These are phyloP conservation scores for Ibidorhyncha struthersii DNA, from an alignment of 2,113 vertebrate species.

Conservation along the genomic window DNA sequence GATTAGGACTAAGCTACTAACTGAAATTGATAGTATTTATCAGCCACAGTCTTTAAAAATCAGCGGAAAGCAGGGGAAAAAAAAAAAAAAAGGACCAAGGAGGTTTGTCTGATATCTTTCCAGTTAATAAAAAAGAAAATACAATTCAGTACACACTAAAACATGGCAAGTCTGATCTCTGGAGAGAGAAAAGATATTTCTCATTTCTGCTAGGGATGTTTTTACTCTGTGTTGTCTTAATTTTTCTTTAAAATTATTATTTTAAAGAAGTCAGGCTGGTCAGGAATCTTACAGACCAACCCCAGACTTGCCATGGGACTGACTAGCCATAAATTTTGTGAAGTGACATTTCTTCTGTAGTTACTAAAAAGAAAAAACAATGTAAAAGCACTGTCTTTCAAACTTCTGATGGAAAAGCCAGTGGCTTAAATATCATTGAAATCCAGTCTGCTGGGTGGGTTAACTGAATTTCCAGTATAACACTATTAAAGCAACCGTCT, in stretches of 20 bases:
- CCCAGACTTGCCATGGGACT: neutral
- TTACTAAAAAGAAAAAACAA: neutral
- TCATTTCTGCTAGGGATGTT: neutral
- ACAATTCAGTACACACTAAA: neutral
- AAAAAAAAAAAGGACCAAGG: neutral
- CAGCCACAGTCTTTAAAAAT: neutral
- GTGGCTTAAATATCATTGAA: neutral
- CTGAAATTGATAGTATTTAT: conserved; percentile 20
- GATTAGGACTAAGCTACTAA: neutral
- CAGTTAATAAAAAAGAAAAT: neutral
- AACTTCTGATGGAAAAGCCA: neutral
- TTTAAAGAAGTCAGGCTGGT: neutral
- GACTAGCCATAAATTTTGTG: neutral
- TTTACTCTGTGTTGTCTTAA: neutral
- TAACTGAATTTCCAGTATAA: neutral
- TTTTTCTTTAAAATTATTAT: neutral
- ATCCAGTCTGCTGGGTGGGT: neutral
- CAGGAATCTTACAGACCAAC: neutral
- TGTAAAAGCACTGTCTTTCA: neutral
- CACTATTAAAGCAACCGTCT: neutral
- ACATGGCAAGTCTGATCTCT: neutral
- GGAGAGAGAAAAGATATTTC: neutral
- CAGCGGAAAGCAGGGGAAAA: neutral
- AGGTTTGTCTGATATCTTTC: neutral
- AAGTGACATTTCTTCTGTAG: neutral